Conservation (phyloP, 2,113 vertebrate species). For the Hypocryptadius cinnamomeus region DNA sequence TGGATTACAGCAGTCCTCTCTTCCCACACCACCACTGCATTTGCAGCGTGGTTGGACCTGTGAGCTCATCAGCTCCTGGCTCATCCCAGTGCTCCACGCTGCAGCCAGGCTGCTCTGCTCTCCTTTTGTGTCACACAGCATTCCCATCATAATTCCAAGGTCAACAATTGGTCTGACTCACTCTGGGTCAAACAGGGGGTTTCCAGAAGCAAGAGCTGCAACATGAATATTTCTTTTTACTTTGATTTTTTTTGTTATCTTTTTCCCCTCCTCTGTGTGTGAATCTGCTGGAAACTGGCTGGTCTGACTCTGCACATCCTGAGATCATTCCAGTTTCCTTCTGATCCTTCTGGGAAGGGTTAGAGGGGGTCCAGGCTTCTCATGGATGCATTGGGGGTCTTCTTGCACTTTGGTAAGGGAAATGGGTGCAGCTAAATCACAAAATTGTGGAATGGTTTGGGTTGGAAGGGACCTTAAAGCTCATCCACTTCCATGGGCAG, state of each 20-base stretch:
- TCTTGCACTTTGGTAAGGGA: neutral
- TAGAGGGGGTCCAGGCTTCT: neutral
- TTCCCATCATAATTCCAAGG: slow-evolving; percentile 33
- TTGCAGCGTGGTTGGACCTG: accelerated
- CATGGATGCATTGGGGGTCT: accelerated
- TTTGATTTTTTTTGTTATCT: neutral
- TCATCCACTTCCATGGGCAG: neutral
- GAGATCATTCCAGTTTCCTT: neutral
- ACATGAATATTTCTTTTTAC: neutral
- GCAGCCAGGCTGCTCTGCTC: neutral
- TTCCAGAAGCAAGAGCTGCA: neutral
- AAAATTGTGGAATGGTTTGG: neutral
- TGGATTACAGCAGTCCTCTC: neutral
- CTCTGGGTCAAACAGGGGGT: neutral
- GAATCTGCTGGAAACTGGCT: neutral
- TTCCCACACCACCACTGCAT: accelerated
- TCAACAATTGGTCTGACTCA: neutral
- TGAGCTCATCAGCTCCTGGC: neutral
- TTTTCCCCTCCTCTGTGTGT: accelerated
- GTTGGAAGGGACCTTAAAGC: neutral
- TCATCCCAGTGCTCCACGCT: accelerated
- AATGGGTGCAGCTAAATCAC: neutral
- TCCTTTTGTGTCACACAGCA: neutral
- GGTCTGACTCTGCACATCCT: neutral
- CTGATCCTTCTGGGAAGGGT: neutral